These are phyloP conservation scores for Pseudococcus longispinus DNA, from an alignment of 2,888 invertebrate genomes.

Conservation along the genomic window DNA sequence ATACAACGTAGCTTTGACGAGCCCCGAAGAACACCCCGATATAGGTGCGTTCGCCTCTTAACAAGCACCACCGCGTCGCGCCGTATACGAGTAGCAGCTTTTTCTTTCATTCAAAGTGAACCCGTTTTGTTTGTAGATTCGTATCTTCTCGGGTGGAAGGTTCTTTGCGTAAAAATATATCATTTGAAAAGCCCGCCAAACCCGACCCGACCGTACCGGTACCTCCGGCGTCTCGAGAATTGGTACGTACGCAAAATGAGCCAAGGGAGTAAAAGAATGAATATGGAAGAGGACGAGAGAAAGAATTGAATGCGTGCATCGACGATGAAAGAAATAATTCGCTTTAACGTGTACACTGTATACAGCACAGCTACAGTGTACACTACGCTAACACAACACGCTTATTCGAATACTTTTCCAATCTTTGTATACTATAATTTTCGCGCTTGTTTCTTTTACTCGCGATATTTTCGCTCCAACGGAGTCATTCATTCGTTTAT, in stretches of 20 bases:
- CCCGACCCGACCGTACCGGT: background rate
- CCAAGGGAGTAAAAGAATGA: background rate
- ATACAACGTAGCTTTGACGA: background rate
- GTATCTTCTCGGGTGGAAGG: slow-evolving; percentile 36
- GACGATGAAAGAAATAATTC: slow-evolving; percentile 28
- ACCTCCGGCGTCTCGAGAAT: background rate
- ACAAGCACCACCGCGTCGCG: background rate
- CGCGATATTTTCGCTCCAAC: background rate
- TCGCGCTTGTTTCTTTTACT: slow-evolving; percentile 23
- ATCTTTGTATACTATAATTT: background rate
- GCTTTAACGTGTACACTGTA: background rate
- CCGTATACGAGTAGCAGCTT: too few relatives aligned
- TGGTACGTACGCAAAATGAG: background rate
- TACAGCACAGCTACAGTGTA: background rate
- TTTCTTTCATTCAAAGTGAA: slow-evolving; percentile 5
- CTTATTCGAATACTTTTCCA: slow-evolving; percentile 20
- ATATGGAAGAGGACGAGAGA: too few relatives aligned
- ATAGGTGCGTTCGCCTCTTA: background rate
- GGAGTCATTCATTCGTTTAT: background rate
- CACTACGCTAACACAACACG: background rate
- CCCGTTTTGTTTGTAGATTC: slow-evolving; percentile 31
- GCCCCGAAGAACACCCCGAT: background rate
- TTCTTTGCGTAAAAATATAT: slow-evolving; percentile 45
- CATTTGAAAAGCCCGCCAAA: slow-evolving; percentile 32
- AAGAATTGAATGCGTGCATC: background rate